Base-by-base conservation (phyloP, 1,140 invertebrate species). In the Temnothorax nylanderi region DNA sequence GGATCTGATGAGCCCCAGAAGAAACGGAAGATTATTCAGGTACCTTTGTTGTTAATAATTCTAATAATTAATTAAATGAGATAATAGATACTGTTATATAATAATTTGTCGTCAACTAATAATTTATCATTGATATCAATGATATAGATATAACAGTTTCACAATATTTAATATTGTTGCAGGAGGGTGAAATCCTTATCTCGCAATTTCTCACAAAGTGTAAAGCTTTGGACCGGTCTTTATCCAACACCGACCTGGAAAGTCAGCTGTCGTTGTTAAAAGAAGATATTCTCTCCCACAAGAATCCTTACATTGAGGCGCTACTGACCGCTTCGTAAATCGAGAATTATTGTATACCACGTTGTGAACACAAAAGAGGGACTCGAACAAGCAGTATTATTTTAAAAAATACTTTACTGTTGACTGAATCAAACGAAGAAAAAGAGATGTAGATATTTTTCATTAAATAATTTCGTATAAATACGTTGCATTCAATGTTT, bases 131-230 rank as follows among this genome's bases (percentile, higher is more conserved):
- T 26, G 26, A 26, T 26, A 26, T 26, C 26, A 26, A 26, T 26
- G 26, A 26, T 26, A 26, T 26, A 26, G 26, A 26, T 26, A 37
- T 74, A 26, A 13, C 26, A 41, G 18, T 51, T 18, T 82, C 62
- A 62, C 85, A 37, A 71, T 58, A 76, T 87, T 80, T 88, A 88
- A 91, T 51, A 72, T 78, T 89, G 77, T 91, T 89, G 74, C 85
- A 96, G 95, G 96, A 96, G 90, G 97, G 96, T 18, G 95, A 96
- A 88, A 84, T 95, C 37, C 89, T 96, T 4, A 96, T 97, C 34
- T 86, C 93, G 11, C 93, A 96, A 2, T 96, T 97, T 92, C 89
- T 96, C 54, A 89, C 92, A 1, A 95, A 96, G 84, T 96, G 96
- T 85, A 96, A 96, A 88, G n/a, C 90, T 88, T 90, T 96, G 37